Evolutionary conservation across 2,797 vertebrate genomes (phyloP).

Genomic region (Anabas testudineus): DNA sequence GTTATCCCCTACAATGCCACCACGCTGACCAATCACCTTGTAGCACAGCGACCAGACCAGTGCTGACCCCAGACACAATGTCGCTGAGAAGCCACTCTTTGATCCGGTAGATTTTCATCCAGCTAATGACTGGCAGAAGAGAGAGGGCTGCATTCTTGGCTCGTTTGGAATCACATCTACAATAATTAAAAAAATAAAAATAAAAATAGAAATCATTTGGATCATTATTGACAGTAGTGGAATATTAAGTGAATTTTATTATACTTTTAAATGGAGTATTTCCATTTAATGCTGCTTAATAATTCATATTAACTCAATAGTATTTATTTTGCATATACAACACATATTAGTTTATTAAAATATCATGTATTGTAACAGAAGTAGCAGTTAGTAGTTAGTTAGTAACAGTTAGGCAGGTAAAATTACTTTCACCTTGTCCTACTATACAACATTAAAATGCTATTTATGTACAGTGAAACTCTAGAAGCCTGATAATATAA

Average conservation of each 20-base stretch:
- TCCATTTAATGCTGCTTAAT: not conserved
- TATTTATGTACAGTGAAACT: too few species aligned
- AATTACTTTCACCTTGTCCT: too few species aligned
- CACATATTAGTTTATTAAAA: too few species aligned
- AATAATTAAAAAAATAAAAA: not conserved
- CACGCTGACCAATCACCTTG: slow-evolving; percentile 96
- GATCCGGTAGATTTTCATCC: slow-evolving; percentile 90
- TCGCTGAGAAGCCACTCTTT: slow-evolving; percentile 93
- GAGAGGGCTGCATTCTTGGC: slow-evolving; percentile 85
- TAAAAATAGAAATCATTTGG: not conserved
- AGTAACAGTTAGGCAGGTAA: too few species aligned
- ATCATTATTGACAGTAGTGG: not conserved
- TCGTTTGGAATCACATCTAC: slow-evolving; percentile 88
- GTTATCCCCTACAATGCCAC: too few species aligned
- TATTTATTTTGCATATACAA: not conserved
- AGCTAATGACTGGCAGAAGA: slow-evolving; percentile 89
- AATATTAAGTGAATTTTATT: too few species aligned
- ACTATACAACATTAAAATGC: too few species aligned
- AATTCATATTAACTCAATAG: too few species aligned
- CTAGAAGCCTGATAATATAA: too few species aligned
- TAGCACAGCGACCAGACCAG: slow-evolving; percentile 92
- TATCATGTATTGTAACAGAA: too few species aligned
- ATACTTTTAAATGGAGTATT: not conserved
- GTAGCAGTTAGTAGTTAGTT: too few species aligned
- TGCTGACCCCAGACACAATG: slow-evolving; percentile 93